phyloP scores from a whole-genome alignment of 2,888 invertebrate species.

The Hedya salicella region DNA sequence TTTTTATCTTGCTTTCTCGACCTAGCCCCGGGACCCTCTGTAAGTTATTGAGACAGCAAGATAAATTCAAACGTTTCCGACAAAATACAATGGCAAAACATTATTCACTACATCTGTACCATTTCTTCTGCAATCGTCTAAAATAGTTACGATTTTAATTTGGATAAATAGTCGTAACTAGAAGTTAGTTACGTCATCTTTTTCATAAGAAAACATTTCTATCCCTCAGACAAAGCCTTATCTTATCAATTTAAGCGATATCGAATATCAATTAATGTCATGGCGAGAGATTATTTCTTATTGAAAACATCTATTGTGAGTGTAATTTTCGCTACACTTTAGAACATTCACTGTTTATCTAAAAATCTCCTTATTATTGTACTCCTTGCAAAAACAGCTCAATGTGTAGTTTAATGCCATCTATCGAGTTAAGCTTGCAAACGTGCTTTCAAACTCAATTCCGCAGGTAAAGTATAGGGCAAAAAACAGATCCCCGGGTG shows the following conservation, averaged over 20 bases:
- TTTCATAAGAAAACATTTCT: slow-evolving; percentile 50
- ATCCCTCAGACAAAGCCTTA: slow-evolving; percentile 50
- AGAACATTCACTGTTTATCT: background rate
- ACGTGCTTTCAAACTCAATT: background rate
- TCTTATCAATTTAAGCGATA: slow-evolving; percentile 50
- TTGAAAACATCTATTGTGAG: slow-evolving; percentile 20
- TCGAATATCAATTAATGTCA: slow-evolving; percentile 68
- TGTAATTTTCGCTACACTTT: slow-evolving; percentile 3
- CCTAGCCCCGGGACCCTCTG: too few species aligned
- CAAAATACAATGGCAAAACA: too few species aligned
- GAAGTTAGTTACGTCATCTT: slow-evolving; percentile 4
- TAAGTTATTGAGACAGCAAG: too few species aligned
- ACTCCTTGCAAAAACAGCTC: background rate
- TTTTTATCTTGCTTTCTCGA: too few species aligned
- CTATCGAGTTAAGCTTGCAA: background rate
- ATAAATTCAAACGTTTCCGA: too few species aligned
- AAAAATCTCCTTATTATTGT: background rate
- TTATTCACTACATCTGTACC: too few species aligned
- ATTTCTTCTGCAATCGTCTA: too few species aligned
- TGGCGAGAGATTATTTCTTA: slow-evolving; percentile 53
- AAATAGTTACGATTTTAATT: background rate
- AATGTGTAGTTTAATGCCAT: slow-evolving; percentile 6
- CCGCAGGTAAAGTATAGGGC: too few species aligned
- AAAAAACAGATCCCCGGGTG: too few species aligned
- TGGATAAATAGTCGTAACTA: too few species aligned